phyloP scores from a whole-genome alignment of 2,113 vertebrate genomes.

The Meleagris gallopavo region DNA sequence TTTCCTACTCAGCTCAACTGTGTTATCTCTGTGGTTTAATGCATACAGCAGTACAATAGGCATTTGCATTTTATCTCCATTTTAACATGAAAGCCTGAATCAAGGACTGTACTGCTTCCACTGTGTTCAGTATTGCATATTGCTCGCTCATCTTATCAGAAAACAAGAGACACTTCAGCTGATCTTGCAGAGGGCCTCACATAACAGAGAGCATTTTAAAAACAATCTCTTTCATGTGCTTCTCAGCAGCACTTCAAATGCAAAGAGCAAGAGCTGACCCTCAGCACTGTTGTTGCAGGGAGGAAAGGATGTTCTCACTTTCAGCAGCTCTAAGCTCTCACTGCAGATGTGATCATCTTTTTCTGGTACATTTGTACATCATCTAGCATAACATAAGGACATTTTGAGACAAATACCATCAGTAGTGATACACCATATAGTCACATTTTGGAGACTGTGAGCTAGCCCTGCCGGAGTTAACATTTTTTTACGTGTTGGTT shows the following conservation, averaged over 20 bases:
- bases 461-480: background rate
- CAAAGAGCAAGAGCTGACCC: background rate
- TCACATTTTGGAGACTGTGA: background rate
- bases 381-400: background rate
- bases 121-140: background rate
- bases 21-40: background rate
- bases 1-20: background rate
- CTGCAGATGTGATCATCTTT: background rate
- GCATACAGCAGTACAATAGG: background rate
- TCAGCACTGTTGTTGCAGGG: background rate
- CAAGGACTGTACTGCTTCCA: background rate
- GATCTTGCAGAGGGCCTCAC: background rate
- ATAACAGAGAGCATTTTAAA: background rate
- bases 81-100: background rate
- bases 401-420: background rate
- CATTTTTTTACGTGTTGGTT: background rate
- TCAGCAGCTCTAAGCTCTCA: background rate
- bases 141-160: background rate
- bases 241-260: background rate
- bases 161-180: background rate
- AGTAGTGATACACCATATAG: background rate
- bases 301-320: background rate
- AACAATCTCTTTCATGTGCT: background rate
- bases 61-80: constrained; percentile 18
- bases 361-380: background rate